Evolutionary conservation across 2,888 invertebrate genomes (phyloP), one percentile per base, ranked within the genome.

Genomic region (Pseudococcus longispinus): DNA sequence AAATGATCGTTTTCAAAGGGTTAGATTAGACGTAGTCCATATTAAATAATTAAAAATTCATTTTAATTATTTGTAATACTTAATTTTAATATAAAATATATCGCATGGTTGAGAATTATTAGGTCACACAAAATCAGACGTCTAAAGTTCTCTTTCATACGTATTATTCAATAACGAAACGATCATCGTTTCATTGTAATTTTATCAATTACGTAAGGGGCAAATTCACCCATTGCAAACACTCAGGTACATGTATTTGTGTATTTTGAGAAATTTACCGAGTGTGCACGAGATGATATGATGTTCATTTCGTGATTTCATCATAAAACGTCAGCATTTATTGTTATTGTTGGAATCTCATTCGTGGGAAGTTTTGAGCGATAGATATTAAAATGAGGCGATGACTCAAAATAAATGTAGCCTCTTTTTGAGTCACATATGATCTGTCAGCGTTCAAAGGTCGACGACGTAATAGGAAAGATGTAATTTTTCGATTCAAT

Each of bases 101-200:
- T 84, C 42, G 70, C 85, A 74, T 74, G 85, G 20, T 85, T 23
- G 70, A 29, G 18, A 20, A 85, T 85, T 85, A 74, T 74, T 85
- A 85, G 85, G 85, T 85, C 85, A 85, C 5, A 11, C n/a, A 60
- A 15, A 44, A 70, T 13, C 85, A 85, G 85, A 85, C 85, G 85
- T 85, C 70, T 85, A 85, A 85, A 85, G 85, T 85, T 74, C 74
- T 20, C 20, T 85, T 74, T 23, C 23, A 23, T 74, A 3, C 11
- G 85, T 74, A 32, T 60, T 44, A 85, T 44, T 70, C 20, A 85
- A 74, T 32, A n/a, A 51, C 26, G 29, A 70, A n/a, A 51, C 42
- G 26, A 51, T 51, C n/a, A 51, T 26, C 51, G 83, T 46, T 83
- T 51, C 83, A 83, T 83, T 83, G 77, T 80, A 80, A 37, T 18